phyloP scores from a whole-genome alignment of 2,888 invertebrate species.

The Amphipoea oculea region DNA sequence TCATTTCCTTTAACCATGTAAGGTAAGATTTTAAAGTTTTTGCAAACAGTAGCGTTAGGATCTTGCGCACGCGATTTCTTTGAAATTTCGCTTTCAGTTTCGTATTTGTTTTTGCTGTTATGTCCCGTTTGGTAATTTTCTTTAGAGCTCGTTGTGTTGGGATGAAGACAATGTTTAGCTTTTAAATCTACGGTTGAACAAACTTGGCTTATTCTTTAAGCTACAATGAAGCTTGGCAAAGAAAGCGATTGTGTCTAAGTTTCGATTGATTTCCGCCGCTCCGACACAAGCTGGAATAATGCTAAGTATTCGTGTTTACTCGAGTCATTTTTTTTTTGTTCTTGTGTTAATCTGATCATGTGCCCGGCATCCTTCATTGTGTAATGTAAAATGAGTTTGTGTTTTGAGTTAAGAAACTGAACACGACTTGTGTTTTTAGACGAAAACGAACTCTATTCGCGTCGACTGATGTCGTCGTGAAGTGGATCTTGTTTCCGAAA shows the following conservation, averaged over 20 bases:
- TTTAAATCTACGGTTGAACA: slow-evolving; percentile 49
- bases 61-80: slow-evolving; percentile 78
- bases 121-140: slow-evolving; percentile 75
- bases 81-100: slow-evolving; percentile 77
- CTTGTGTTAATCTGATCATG: slow-evolving; percentile 22
- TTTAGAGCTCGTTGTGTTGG: slow-evolving; percentile 66
- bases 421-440: slow-evolving; percentile 4
- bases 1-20: slow-evolving; percentile 65
- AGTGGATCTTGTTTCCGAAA: too few relatives aligned
- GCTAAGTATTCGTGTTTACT: slow-evolving; percentile 42
- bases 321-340: slow-evolving; percentile 3
- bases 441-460: too few relatives aligned
- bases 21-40: slow-evolving; percentile 70
- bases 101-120: slow-evolving; percentile 75
- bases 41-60: slow-evolving; percentile 77
- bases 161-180: slow-evolving; percentile 59
- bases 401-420: slow-evolving; percentile 17
- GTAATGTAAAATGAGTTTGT: slow-evolving; percentile 7
- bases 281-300: slow-evolving; percentile 1
- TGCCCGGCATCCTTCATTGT: slow-evolving; percentile 24
- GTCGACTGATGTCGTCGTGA: not conserved
- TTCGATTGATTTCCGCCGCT: slow-evolving; percentile 56
- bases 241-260: slow-evolving; percentile 38
- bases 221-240: slow-evolving; percentile 30
- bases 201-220: slow-evolving; percentile 34